Base-by-base conservation (phyloP, 53 echinoderm and acorn worm genomes). In the Actinopyga echinites region DNA sequence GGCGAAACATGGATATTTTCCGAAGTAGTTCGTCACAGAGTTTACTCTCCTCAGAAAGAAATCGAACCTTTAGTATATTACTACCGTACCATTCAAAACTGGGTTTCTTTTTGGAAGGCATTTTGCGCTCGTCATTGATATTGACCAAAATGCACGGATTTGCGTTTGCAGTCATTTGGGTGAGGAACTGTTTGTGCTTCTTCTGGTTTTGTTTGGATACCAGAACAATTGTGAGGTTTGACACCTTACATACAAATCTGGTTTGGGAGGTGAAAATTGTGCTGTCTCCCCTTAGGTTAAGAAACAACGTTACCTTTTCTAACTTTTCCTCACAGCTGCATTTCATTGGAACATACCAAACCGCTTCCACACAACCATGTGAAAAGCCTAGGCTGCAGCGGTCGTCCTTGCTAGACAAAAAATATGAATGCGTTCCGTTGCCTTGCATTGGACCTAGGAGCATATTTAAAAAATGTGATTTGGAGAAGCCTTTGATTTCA, bases 381-480 rank as follows among this genome's bases (percentile, higher is more conserved):
- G 69, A 69, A 69, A 69, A 34, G 7, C 24, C 25, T 43, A 40
- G 36, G 21, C 38, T 24, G 13, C 23, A 7, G 0, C 38, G 43
- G 40, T 69, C 69, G 5, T 69, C 35, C 6, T 69, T 26, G 2
- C 21, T 34, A 44, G 23, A 42, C 26, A 69, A 20, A 26, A 69
- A 69, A n/a, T 69, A 69, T 43, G 69, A n/a, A 32, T 42, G 43
- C 20, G 2, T 69, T 24, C 26, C 40, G 13, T 69, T 38, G 12
- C 69, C 69, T 69, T 69, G 69, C 6, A 33, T 25, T 31, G 69
- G 69, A n/a, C 69, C 69, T 43, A 69, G 22, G 24, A 69, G 43
- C n/a, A 20, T 42, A 43, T 69, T 69, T 3, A 69, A 40, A 38
- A 40, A 25, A 1, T 7, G 17, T 24, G 69, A 69, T 23, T 69